Conservation (phyloP, 1,140 invertebrate genomes). For the Drosophila hydei region DNA sequence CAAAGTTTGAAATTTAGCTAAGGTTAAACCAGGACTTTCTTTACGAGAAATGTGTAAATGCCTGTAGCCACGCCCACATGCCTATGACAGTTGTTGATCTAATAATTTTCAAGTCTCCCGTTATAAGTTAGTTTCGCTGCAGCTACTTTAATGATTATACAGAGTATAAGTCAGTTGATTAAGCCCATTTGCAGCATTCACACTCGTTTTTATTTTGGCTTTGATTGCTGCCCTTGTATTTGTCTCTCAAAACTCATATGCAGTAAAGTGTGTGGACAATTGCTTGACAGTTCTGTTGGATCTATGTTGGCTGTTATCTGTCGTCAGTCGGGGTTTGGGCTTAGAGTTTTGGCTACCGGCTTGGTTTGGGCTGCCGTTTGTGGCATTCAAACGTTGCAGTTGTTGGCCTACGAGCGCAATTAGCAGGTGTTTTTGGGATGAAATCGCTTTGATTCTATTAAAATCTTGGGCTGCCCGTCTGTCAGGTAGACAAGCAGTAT, state of each 20-base stretch:
- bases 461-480: neutral
- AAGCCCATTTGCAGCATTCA: neutral
- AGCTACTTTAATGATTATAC: neutral
- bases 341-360: neutral
- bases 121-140: no score
- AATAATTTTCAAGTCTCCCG: no score
- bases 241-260: constrained; percentile 41
- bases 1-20: no score
- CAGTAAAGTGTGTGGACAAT: constrained; percentile 36
- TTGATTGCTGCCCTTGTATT: constrained; percentile 55
- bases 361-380: constrained; percentile 8
- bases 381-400: constrained; percentile 6
- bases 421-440: constrained; percentile 55
- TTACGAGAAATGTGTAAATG: no score
- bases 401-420: constrained; percentile 39
- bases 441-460: constrained; percentile 53
- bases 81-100: no score
- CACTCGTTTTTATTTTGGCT: constrained; percentile 3
- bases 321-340: neutral
- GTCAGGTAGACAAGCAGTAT: constrained; percentile 35
- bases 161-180: neutral
- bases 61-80: no score
- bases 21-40: no score
- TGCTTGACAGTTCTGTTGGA: constrained; percentile 26
- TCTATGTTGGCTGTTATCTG: neutral